These are phyloP conservation scores for Brachirus orientalis DNA, from an alignment of 2,113 vertebrate species.

Conservation along the genomic window DNA sequence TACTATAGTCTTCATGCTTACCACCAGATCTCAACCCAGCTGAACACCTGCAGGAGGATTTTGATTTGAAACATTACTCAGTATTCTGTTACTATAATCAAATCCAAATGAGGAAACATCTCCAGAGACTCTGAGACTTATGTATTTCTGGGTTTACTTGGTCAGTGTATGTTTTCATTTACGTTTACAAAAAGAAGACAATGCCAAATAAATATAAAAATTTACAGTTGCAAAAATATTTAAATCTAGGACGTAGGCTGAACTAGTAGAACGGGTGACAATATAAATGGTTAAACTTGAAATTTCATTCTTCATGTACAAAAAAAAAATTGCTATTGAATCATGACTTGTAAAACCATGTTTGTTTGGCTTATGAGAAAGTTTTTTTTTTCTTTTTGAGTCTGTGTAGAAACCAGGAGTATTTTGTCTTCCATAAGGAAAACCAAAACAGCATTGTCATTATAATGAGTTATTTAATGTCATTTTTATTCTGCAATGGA, in stretches of 20 bases:
- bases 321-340: background rate
- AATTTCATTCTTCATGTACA: background rate
- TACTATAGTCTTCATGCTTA: too few species aligned
- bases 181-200: too few species aligned
- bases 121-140: too few species aligned
- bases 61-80: background rate
- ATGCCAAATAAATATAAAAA: too few species aligned
- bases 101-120: too few species aligned
- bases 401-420: background rate
- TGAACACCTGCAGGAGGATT: background rate
- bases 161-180: too few species aligned
- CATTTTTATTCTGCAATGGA: conserved; percentile 30
- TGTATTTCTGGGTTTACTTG: too few species aligned
- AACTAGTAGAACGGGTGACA: background rate
- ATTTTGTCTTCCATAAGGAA: background rate
- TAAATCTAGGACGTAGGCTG: too few species aligned
- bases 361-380: background rate
- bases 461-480: background rate
- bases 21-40: background rate
- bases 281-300: background rate
- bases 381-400: background rate
- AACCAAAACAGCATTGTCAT: background rate
- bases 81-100: too few species aligned
- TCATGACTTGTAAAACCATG: background rate
- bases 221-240: background rate